Evolutionary conservation across 2,113 vertebrate genomes (phyloP).

Genomic region (Paralichthys olivaceus): DNA sequence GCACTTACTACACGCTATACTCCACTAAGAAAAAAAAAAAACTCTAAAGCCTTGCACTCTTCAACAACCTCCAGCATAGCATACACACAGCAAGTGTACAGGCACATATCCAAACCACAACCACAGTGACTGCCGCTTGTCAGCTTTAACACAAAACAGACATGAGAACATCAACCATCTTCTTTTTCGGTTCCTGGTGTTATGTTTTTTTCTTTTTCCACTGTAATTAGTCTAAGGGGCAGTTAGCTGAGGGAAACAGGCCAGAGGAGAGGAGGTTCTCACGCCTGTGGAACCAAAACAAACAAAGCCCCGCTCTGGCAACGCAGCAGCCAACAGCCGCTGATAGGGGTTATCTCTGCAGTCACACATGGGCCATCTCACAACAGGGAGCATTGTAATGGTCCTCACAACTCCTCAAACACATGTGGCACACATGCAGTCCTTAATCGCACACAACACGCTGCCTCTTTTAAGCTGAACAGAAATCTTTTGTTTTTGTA

Average conservation of each 20-base stretch:
- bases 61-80: constrained; percentile 15
- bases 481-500: neutral
- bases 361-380: constrained; percentile 54
- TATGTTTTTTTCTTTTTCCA: constrained; percentile 10
- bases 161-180: constrained; percentile 16
- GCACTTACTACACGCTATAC: constrained; percentile 47
- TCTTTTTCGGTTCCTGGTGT: constrained; percentile 26
- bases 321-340: constrained; percentile 49
- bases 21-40: constrained; percentile 14
- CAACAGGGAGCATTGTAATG: constrained; percentile 28
- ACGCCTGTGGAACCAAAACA: constrained; percentile 72
- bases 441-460: neutral
- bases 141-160: constrained; percentile 44
- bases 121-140: constrained; percentile 44
- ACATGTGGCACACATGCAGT: constrained; percentile 1
- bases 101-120: constrained; percentile 45
- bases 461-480: neutral
- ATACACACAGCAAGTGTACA: constrained; percentile 33
- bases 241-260: constrained; percentile 24
- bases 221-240: constrained; percentile 54
- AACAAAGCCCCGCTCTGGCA: constrained; percentile 55
- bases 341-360: constrained; percentile 69
- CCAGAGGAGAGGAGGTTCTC: constrained; percentile 65
- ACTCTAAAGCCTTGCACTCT: neutral
- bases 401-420: neutral